Conservation (phyloP, 2,113 vertebrate genomes). For the Meles meles region DNA sequence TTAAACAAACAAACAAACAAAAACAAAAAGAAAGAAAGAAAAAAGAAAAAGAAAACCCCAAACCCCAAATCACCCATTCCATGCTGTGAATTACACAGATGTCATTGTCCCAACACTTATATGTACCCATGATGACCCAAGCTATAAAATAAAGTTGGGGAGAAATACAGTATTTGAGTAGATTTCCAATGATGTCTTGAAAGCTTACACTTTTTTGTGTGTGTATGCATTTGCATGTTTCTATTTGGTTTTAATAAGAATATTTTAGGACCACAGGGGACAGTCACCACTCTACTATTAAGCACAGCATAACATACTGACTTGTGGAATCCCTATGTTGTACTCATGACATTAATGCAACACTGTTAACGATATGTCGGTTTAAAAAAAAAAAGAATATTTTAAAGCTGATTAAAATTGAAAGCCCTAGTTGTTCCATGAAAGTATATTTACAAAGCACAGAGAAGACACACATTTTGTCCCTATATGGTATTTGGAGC, state of each 20-base stretch:
- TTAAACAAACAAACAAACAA: too few species aligned
- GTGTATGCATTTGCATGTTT: not conserved
- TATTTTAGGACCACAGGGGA: too few species aligned
- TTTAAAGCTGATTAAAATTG: not conserved
- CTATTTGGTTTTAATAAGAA: not conserved
- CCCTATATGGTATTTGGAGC: not conserved
- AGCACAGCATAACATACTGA: too few species aligned
- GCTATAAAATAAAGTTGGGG: accelerated
- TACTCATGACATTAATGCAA: too few species aligned
- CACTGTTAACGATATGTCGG: too few species aligned
- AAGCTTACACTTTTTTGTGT: not conserved
- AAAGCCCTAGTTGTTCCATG: not conserved
- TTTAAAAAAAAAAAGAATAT: too few species aligned
- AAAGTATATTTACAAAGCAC: not conserved
- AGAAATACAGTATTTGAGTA: not conserved
- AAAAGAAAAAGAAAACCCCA: not conserved
- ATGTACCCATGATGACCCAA: too few species aligned
- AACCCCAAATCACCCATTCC: not conserved
- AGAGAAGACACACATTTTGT: not conserved
- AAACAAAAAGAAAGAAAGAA: too few species aligned
- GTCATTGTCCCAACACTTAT: not conserved
- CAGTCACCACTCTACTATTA: too few species aligned
- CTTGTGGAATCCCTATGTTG: too few species aligned
- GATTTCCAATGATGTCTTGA: not conserved
- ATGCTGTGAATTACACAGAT: not conserved